phyloP scores from a whole-genome alignment of 2,113 vertebrate species.

The Percopsis transmontana region DNA sequence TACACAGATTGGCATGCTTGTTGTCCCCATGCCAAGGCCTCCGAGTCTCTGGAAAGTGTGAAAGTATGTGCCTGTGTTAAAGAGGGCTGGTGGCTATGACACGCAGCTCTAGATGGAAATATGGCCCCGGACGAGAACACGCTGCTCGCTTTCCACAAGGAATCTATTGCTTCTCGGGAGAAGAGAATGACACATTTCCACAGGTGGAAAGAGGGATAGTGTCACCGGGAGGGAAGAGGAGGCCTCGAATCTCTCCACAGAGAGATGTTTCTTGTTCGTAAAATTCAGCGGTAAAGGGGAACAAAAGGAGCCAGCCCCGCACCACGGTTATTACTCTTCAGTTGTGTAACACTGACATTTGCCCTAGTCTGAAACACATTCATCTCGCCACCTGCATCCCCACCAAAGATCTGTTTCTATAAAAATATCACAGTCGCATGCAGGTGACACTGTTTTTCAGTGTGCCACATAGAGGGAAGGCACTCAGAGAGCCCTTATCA shows the following conservation, averaged over 20 bases:
- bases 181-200: too few species aligned
- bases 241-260: slow-evolving; percentile 60
- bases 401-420: slow-evolving; percentile 33
- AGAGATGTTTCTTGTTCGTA: slow-evolving; percentile 35
- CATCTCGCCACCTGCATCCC: slow-evolving; percentile 62
- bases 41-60: slow-evolving; percentile 13
- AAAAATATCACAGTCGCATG: slow-evolving; percentile 41
- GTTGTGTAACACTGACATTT: slow-evolving; percentile 64
- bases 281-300: slow-evolving; percentile 35
- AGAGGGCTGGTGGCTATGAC: neutral
- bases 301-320: slow-evolving; percentile 39
- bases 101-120: too few species aligned
- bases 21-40: slow-evolving; percentile 7
- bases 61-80: neutral
- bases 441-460: slow-evolving; percentile 35
- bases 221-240: slow-evolving; percentile 51
- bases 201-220: too few species aligned
- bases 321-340: slow-evolving; percentile 59
- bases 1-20: neutral
- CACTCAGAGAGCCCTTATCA: slow-evolving; percentile 29
- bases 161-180: too few species aligned
- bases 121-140: slow-evolving; percentile 42
- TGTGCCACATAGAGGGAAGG: slow-evolving; percentile 22
- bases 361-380: slow-evolving; percentile 54
- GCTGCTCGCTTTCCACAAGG: too few species aligned